Evolutionary conservation across 92 coral and sea anemone genomes (phyloP).

Genomic region (Muricea muricata): DNA sequence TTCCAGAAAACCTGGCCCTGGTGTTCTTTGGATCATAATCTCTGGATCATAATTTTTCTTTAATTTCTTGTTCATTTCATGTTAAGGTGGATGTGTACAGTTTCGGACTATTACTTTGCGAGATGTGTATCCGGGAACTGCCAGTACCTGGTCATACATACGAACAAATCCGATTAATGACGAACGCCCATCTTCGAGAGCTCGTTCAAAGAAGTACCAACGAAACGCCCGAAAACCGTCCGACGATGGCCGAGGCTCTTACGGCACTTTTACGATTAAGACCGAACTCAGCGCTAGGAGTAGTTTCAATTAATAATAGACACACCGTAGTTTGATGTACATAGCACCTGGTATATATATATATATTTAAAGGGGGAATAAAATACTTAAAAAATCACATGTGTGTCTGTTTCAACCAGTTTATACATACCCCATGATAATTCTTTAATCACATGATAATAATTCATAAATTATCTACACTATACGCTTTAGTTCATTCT

Average conservation of each 20-base stretch:
- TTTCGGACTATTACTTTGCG: slow-evolving; percentile 88
- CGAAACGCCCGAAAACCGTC: slow-evolving; percentile 80
- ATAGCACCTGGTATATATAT: neutral
- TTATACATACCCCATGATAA: too few species aligned
- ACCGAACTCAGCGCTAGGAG: neutral
- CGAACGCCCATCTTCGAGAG: slow-evolving; percentile 88
- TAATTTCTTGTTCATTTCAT: neutral
- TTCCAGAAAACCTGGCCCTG: too few species aligned
- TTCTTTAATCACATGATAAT: too few species aligned
- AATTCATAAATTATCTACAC: too few species aligned
- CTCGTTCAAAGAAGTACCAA: slow-evolving; percentile 80
- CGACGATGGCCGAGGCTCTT: slow-evolving; percentile 76
- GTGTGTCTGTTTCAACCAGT: neutral
- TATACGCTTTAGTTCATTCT: too few species aligned
- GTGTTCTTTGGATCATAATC: too few species aligned
- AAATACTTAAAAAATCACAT: neutral
- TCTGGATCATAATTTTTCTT: too few species aligned
- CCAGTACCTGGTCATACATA: slow-evolving; percentile 89
- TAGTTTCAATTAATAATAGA: slow-evolving; percentile 16
- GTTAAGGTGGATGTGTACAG: slow-evolving; percentile 90
- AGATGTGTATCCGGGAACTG: slow-evolving; percentile 92
- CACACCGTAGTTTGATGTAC: neutral
- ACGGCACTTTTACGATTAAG: slow-evolving; percentile 62
- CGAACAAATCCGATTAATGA: slow-evolving; percentile 84
- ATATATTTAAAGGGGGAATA: neutral